Evolutionary conservation across 2,113 vertebrate species (phyloP).

Genomic region (Rostratula benghalensis): DNA sequence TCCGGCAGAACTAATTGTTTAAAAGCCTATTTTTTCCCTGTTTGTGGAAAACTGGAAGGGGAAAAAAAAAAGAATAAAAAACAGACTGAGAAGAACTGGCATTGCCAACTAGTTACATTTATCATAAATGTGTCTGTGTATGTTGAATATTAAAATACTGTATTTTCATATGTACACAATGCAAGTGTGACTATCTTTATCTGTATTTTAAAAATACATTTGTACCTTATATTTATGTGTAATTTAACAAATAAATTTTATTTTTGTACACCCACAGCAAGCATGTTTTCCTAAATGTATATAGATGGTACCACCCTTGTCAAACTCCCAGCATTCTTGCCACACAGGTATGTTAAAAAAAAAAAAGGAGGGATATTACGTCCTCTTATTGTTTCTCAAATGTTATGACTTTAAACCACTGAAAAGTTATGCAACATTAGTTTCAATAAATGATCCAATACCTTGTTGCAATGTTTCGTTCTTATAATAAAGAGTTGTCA

Average conservation of each 20-base stretch:
- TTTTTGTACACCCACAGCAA: conserved; percentile 96
- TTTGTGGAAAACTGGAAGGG: conserved; percentile 67
- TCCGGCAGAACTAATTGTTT: conserved; percentile 88
- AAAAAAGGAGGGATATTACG: not conserved
- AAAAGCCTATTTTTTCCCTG: conserved; percentile 65
- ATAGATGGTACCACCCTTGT: conserved; percentile 37
- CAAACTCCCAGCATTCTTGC: conserved; percentile 1
- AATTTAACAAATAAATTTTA: conserved; percentile 97
- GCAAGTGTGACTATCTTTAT: conserved; percentile 98
- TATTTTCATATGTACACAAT: conserved; percentile 97
- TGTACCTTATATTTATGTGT: conserved; percentile 99
- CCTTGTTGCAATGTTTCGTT: conserved; percentile 60
- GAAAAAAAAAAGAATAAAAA: not conserved
- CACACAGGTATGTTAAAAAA: not conserved
- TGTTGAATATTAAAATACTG: conserved; percentile 96
- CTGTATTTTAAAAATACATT: conserved; percentile 99
- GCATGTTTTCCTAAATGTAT: conserved; percentile 79
- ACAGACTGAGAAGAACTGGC: conserved; percentile 78
- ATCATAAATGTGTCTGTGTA: conserved; percentile 98
- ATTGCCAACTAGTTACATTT: conserved; percentile 91
- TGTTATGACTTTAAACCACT: conserved; percentile 29
- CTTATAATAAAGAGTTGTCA: conserved; percentile 67
- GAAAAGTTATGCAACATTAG: conserved; percentile 60
- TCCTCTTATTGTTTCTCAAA: conserved; percentile 26
- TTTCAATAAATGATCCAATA: conserved; percentile 55